These are phyloP conservation scores for Hippocampus abdominalis DNA, from an alignment of 2,113 vertebrate genomes.

Conservation along the genomic window DNA sequence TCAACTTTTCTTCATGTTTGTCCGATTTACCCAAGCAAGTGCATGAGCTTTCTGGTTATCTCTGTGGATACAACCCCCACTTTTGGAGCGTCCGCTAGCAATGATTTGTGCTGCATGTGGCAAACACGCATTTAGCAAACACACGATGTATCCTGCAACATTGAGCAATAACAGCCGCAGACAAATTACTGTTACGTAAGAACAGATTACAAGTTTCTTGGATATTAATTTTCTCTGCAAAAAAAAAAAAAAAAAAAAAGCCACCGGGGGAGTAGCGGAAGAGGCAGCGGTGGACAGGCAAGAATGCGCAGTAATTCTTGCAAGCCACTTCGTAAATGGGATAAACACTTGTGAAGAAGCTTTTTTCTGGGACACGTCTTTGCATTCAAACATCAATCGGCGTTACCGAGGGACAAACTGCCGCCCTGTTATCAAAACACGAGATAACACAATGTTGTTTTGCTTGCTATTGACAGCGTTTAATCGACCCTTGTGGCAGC, in stretches of 20 bases:
- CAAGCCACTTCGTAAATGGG: slow-evolving; percentile 2
- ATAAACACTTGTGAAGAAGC: slow-evolving; percentile 5
- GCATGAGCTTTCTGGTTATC: neutral
- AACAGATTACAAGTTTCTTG: slow-evolving; percentile 13
- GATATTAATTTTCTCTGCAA: slow-evolving; percentile 14
- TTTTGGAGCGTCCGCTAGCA: neutral
- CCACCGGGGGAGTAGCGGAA: neutral
- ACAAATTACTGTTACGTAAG: slow-evolving; percentile 9
- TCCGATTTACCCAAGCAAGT: neutral
- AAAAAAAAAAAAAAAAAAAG: neutral
- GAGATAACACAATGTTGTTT: neutral
- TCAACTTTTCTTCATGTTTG: neutral
- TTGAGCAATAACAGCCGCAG: slow-evolving; percentile 6
- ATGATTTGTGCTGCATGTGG: neutral
- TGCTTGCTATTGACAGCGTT: neutral
- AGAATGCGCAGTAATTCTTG: slow-evolving; percentile 3
- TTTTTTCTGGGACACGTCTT: slow-evolving; percentile 6
- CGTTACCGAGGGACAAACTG: neutral
- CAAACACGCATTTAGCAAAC: slow-evolving; percentile 1
- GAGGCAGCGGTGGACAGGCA: neutral
- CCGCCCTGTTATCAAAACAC: neutral
- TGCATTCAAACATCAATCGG: slow-evolving; percentile 3
- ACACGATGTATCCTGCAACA: slow-evolving; percentile 4
- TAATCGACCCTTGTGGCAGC: neutral
- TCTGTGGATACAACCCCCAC: neutral